Evolutionary conservation across 1,140 invertebrate genomes (phyloP), one percentile per base, ranked within the genome.

Genomic region (Eupeodes corollae): DNA sequence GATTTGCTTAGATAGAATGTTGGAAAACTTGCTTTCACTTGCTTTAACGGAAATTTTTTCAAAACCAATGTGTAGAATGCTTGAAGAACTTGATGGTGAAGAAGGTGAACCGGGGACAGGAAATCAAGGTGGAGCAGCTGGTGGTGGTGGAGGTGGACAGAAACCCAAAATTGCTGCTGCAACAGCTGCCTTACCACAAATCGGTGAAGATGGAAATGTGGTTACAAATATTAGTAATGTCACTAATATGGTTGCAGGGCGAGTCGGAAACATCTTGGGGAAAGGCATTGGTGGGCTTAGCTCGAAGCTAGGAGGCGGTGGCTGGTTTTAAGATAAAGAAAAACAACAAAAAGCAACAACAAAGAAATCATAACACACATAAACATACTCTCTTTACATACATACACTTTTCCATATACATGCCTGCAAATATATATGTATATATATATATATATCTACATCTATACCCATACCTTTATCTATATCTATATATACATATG

Each of bases 271-370:
- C 67, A 79, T 88, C 58, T 78, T 88, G 55, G 83, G 84, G 47
- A 87, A 86, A 70, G 80, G 83, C 51, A 78, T 86, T 54, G 83
- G 83, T 55, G 83, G 84, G 51, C 75, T 87, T 57, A 82, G 83
- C 59, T 83, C 80, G 51, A 87, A 86, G 72, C 75, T 85, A 50
- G 80, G 82, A 49, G 79, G 79, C 60, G 77, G 78, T 35, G 71
- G 77, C 62, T 79, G 78, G 78, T 81, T 81, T 68, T 80, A 75
- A 64, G 35, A 33, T 15, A 18, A 42, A 42, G 8, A 3, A 26
- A 26, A 26, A 26, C 21, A 26, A 26, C 8, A n/a, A n/a, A n/a
- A n/a, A 26, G 21, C 21, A 5, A 26, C 21, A 26, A 26, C 21
- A 26, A 26, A 26, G 3, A 3, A 26, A 26, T 26, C 21, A 26